Conservation (phyloP, 2,888 invertebrate genomes). For the Tenthredo distinguenda region DNA sequence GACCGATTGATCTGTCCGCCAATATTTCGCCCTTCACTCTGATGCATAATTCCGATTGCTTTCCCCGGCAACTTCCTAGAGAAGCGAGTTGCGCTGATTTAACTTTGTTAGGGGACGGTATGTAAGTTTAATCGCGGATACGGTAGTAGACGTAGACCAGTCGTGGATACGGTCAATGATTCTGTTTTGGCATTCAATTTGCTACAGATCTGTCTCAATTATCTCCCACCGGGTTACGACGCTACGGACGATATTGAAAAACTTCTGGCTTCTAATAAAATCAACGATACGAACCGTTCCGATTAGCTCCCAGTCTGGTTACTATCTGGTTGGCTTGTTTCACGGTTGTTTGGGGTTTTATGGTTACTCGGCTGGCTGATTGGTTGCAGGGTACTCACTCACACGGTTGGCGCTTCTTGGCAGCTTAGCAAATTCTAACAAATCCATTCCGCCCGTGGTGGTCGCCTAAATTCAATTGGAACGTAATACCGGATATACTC, state of each 20-base stretch:
- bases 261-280: constrained; percentile 47
- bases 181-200: neutral
- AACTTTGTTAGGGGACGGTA: neutral
- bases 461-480: neutral
- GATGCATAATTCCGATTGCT: neutral
- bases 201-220: constrained; percentile 32
- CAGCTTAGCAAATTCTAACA: constrained; percentile 17
- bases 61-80: neutral
- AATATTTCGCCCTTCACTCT: neutral
- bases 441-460: neutral
- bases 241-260: constrained; percentile 40
- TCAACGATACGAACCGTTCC: constrained; percentile 23
- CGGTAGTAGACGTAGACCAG: neutral
- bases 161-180: neutral
- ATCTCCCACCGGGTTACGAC: neutral
- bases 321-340: constrained; percentile 22
- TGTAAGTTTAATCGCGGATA: neutral
- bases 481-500: neutral
- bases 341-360: constrained; percentile 18
- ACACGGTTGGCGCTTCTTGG: constrained; percentile 19
- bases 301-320: constrained; percentile 24
- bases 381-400: constrained; percentile 1
- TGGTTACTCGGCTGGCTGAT: constrained; percentile 30
- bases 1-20: neutral
- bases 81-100: neutral